phyloP scores from a whole-genome alignment of 2,797 vertebrate species.

The Sibirionetta formosa region DNA sequence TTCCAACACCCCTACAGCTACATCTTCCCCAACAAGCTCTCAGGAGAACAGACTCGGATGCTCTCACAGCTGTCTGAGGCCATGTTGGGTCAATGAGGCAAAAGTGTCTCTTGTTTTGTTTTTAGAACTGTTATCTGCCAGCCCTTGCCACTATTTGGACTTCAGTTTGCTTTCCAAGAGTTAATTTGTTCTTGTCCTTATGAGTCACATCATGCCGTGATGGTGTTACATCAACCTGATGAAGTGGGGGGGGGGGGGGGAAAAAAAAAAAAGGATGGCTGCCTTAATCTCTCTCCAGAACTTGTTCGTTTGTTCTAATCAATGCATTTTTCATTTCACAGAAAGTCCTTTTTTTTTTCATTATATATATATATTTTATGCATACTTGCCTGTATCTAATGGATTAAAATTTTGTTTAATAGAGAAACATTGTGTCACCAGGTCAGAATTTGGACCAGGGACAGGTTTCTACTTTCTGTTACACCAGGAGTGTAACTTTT shows the following conservation, averaged over 20 bases:
- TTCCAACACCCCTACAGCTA: not conserved
- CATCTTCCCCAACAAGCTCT: not conserved
- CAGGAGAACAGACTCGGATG: not conserved
- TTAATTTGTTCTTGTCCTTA: not conserved
- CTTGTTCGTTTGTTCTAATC: not conserved
- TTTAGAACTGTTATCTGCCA: not conserved
- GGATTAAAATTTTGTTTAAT: not conserved
- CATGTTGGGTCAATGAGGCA: not conserved
- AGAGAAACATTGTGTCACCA: not conserved
- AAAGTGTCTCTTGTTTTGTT: not conserved
- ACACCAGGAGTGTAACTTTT: constrained; percentile 43
- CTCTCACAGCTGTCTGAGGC: not conserved
- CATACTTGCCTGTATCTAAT: not conserved
- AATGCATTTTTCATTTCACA: not conserved
- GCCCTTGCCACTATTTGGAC: not conserved
- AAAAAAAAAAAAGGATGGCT: not conserved
- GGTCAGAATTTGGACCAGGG: constrained; percentile 14
- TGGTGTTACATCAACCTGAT: not conserved
- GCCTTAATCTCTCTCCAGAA: not conserved
- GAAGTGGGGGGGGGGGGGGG: not conserved
- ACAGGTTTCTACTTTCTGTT: constrained; percentile 60
- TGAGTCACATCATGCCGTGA: rapidly evolving
- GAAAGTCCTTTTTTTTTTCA: not conserved
- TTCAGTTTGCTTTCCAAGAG: too few species aligned
- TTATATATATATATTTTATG: not conserved